phyloP scores from a whole-genome alignment of 2,888 invertebrate genomes.

The Cabera pusaria region DNA sequence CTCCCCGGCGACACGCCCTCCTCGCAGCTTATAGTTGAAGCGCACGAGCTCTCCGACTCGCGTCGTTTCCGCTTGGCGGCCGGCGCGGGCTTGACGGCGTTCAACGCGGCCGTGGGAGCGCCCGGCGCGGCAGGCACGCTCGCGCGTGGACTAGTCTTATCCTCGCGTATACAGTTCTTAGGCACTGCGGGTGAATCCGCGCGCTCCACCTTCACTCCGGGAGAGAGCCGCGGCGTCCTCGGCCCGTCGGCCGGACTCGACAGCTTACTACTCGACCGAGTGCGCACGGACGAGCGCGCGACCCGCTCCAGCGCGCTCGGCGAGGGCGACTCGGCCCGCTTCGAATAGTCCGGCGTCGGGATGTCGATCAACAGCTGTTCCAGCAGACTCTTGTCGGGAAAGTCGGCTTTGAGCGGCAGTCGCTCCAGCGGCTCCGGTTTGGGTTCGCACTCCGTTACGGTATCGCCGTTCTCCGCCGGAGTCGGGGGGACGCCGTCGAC shows the following conservation, averaged over 20 bases:
- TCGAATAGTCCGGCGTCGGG: slow-evolving; percentile 84
- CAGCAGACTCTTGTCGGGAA: slow-evolving; percentile 84
- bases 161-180: slow-evolving; percentile 57
- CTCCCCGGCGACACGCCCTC: slow-evolving; percentile 66
- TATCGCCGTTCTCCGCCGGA: slow-evolving; percentile 69
- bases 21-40: slow-evolving; percentile 85
- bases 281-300: slow-evolving; percentile 82
- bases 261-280: slow-evolving; percentile 87
- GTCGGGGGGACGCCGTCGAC: slow-evolving; percentile 82
- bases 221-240: slow-evolving; percentile 71
- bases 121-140: slow-evolving; percentile 65
- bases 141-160: slow-evolving; percentile 42
- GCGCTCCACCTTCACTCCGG: slow-evolving; percentile 57
- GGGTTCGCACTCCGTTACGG: slow-evolving; percentile 14
- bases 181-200: slow-evolving; percentile 65
- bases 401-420: slow-evolving; percentile 71
- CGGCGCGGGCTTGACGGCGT: slow-evolving; percentile 68
- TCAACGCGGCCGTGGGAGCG: slow-evolving; percentile 36
- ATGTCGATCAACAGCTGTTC: slow-evolving; percentile 94
- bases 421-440: slow-evolving; percentile 62
- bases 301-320: slow-evolving; percentile 73
- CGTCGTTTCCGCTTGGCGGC: slow-evolving; percentile 88
- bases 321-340: slow-evolving; percentile 71
- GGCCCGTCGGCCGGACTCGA: slow-evolving; percentile 85
- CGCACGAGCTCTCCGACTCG: slow-evolving; percentile 89